A percentile compares a stretch with the other conserved stretches of the same genome.
Conservation (phyloP, 2,888 invertebrate genomes). For the Beris chalybata region DNA sequence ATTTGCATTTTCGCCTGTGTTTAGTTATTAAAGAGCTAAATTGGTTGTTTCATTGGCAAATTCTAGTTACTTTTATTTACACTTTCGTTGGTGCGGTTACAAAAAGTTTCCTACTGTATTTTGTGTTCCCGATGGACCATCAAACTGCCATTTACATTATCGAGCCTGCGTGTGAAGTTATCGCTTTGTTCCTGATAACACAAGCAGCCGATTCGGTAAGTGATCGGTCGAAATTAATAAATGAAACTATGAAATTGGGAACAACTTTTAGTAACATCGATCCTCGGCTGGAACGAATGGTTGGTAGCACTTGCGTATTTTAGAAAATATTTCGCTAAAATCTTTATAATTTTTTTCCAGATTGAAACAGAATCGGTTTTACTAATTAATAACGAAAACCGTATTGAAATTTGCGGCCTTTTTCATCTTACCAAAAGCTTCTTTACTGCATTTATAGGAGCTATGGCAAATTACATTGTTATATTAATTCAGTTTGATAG, state of each 20-base stretch:
- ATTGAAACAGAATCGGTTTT: too few relatives aligned
- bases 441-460: neutral
- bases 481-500: slow-evolving; percentile 9
- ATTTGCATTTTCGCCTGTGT: neutral
- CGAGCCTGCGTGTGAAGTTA: neutral
- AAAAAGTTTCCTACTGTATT: neutral
- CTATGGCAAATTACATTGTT: neutral
- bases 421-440: neutral
- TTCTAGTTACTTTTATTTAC: neutral
- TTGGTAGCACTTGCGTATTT: too few relatives aligned
- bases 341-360: too few relatives aligned
- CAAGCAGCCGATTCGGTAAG: too few relatives aligned
- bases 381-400: neutral
- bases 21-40: neutral
- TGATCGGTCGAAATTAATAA: too few relatives aligned
- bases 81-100: neutral
- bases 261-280: too few relatives aligned
- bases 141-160: neutral
- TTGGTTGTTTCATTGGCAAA: slow-evolving; percentile 2
- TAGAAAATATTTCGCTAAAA: too few relatives aligned
- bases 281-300: too few relatives aligned
- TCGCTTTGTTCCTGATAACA: neutral
- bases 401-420: neutral
- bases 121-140: neutral
- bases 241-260: too few relatives aligned